Percentiles rank a stretch among this genome's conserved stretches.
Evolutionary conservation across 2,113 vertebrate species (phyloP).

Genomic region (Vombatus ursinus): DNA sequence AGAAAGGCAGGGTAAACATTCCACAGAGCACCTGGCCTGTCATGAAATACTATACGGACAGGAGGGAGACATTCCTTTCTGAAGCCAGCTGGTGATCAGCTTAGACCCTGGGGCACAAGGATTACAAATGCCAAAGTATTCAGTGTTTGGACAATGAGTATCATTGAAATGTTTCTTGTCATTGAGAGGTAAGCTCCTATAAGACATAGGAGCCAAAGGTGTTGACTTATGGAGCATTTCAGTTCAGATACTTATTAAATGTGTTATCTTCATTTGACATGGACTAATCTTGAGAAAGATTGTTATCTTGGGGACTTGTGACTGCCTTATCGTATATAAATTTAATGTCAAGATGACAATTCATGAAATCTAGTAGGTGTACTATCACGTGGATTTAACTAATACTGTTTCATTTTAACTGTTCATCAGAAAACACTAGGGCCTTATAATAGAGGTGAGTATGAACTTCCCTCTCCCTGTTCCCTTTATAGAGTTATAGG

Average conservation of each 20-base stretch:
- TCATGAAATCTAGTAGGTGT: background rate
- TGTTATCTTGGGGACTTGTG: fast-evolving
- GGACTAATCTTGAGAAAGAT: background rate
- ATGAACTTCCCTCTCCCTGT: background rate
- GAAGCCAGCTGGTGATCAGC: background rate
- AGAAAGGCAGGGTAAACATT: background rate
- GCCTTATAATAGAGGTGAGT: background rate
- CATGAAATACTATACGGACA: background rate
- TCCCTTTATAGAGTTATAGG: background rate
- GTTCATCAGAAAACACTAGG: background rate
- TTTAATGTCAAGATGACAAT: background rate
- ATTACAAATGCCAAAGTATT: background rate
- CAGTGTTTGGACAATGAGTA: background rate
- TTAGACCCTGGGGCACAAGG: background rate
- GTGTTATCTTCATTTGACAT: fast-evolving
- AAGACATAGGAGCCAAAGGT: background rate
- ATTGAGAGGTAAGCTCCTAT: too few species aligned
- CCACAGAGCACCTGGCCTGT: background rate
- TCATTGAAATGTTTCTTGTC: background rate
- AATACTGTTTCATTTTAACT: background rate
- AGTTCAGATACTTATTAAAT: background rate
- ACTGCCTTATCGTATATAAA: background rate
- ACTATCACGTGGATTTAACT: background rate
- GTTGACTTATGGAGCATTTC: background rate
- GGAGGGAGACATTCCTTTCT: background rate